A percentile compares a stretch with the other conserved stretches of the same genome.
Conservation (phyloP, 2,113 vertebrate species). For the Pachycephala philippinensis region DNA sequence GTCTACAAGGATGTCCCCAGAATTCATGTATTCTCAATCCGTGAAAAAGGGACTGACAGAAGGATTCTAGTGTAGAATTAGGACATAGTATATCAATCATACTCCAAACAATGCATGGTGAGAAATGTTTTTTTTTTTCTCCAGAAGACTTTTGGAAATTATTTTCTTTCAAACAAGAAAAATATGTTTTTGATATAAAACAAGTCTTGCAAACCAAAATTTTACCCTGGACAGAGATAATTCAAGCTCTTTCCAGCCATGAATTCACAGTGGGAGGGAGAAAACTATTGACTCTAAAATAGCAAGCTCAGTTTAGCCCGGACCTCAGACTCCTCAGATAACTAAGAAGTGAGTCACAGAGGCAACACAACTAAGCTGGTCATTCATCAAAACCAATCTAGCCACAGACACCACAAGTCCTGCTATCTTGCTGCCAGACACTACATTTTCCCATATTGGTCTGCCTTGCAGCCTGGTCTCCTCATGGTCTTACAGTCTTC, state of each 20-base stretch:
- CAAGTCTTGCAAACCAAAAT: not conserved
- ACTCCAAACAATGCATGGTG: not conserved
- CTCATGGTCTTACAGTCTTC: not conserved
- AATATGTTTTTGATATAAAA: not conserved
- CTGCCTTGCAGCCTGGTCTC: conserved; percentile 28
- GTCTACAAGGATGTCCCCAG: not conserved
- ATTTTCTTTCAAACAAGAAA: not conserved
- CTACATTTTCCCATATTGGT: conserved; percentile 55
- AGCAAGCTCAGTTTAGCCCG: not conserved
- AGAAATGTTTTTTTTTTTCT: not conserved
- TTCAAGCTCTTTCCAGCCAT: not conserved
- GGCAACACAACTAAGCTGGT: conserved; percentile 54
- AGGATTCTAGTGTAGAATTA: not conserved
- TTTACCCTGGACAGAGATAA: not conserved
- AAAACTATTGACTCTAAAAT: not conserved
- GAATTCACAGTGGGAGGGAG: conserved; percentile 21
- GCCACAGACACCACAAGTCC: conserved; percentile 34
- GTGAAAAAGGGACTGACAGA: not conserved
- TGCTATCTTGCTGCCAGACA: conserved; percentile 62
- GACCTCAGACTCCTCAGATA: not conserved
- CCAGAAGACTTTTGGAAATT: not conserved
- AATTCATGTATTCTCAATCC: not conserved
- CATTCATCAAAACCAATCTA: conserved; percentile 67
- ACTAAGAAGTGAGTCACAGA: conserved; percentile 52
- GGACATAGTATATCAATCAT: rapidly evolving